A percentile compares a stretch with the other conserved stretches of the same genome.
Evolutionary conservation across 1,140 invertebrate species (phyloP).

Genomic region (Batillaria attramentaria): DNA sequence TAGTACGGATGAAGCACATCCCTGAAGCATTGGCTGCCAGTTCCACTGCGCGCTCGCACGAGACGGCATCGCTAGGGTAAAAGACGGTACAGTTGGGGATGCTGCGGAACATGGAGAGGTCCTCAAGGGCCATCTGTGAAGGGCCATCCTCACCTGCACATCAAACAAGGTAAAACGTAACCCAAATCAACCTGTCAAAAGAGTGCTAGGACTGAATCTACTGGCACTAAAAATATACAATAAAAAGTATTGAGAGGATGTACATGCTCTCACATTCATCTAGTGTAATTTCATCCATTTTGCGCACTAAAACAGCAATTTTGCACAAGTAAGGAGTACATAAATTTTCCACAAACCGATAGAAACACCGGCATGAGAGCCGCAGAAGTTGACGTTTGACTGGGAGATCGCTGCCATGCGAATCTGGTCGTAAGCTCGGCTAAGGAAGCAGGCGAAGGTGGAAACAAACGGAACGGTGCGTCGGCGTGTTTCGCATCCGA

Average conservation of each 20-base stretch:
- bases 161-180: neutral
- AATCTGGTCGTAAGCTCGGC: slow-evolving; percentile 95
- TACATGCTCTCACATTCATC: no score
- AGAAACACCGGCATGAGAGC: slow-evolving; percentile 96
- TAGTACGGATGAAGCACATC: slow-evolving; percentile 96
- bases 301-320: slow-evolving; percentile 33
- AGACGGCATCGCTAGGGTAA: slow-evolving; percentile 97
- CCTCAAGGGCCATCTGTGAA: slow-evolving; percentile 99
- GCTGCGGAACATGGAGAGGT: slow-evolving; percentile 94
- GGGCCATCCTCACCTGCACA: slow-evolving; percentile 93
- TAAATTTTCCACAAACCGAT: slow-evolving; percentile 74
- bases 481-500: slow-evolving; percentile 89
- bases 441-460: slow-evolving; percentile 98
- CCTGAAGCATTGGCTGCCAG: slow-evolving; percentile 96
- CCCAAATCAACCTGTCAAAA: neutral
- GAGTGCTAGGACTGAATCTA: neutral
- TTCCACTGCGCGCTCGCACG: slow-evolving; percentile 93
- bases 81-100: slow-evolving; percentile 95
- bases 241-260: no score
- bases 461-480: slow-evolving; percentile 93
- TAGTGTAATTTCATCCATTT: no score
- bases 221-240: no score
- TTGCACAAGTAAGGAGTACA: slow-evolving; percentile 5
- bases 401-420: slow-evolving; percentile 99
- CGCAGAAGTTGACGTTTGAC: slow-evolving; percentile 95